Percentiles rank a stretch among this genome's conserved stretches.
Conservation (phyloP, 1,140 invertebrate species). For the Phocides pigmalion region DNA sequence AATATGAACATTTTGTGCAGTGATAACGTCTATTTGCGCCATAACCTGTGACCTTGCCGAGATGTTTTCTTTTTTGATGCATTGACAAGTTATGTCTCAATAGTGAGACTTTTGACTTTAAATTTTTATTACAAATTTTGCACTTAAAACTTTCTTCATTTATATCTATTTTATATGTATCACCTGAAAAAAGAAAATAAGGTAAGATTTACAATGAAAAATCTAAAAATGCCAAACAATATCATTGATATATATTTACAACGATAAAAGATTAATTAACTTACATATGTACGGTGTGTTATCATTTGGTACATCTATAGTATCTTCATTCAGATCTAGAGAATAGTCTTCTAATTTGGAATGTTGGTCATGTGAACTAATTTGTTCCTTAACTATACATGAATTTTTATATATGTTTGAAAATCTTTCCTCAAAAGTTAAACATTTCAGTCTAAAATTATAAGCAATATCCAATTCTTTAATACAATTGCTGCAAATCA, state of each 20-base stretch:
- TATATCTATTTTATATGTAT: conserved; percentile 1
- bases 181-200: conserved; percentile 22
- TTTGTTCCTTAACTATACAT: not conserved
- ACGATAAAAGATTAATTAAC: not conserved
- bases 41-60: conserved; percentile 69
- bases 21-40: conserved; percentile 66
- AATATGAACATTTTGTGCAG: conserved; percentile 74
- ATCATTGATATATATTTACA: too few relatives aligned
- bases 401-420: conserved; percentile 10
- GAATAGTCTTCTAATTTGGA: conserved; percentile 24
- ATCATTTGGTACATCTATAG: not conserved
- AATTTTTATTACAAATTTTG: conserved; percentile 57
- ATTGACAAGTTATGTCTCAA: conserved; percentile 58
- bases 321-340: conserved; percentile 5
- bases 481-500: conserved; percentile 59
- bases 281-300: conserved; percentile 12
- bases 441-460: conserved; percentile 62
- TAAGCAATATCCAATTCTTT: conserved; percentile 56
- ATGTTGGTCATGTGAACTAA: not conserved
- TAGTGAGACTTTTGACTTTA: conserved; percentile 59
- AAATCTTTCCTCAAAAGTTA: conserved; percentile 56
- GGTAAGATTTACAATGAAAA: not conserved
- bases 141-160: conserved; percentile 46
- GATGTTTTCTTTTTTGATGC: conserved; percentile 67
- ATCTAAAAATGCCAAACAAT: too few relatives aligned